Evolutionary conservation across 2,888 invertebrate genomes (phyloP).

Genomic region (Dicyrtomina minuta): DNA sequence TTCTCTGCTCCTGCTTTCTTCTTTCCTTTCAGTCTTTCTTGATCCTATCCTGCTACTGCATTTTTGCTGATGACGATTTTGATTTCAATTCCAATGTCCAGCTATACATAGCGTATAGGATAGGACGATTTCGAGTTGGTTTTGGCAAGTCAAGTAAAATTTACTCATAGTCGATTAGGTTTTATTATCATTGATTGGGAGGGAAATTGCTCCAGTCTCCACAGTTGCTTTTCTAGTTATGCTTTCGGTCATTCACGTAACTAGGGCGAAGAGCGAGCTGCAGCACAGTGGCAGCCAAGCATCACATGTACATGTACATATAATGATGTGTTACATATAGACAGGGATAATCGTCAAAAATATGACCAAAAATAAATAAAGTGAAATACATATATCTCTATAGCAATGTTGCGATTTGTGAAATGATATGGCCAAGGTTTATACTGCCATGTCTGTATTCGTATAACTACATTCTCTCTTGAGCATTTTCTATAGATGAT

Average conservation of each 20-base stretch:
- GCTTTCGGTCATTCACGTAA: too few species aligned
- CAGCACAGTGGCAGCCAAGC: neutral
- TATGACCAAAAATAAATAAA: neutral
- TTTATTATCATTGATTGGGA: constrained; percentile 13
- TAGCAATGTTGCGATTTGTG: too few species aligned
- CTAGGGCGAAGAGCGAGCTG: too few species aligned
- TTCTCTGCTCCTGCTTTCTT: neutral
- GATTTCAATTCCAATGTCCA: too few species aligned
- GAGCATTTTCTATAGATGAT: too few species aligned
- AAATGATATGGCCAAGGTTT: too few species aligned
- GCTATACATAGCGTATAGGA: too few species aligned
- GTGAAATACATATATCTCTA: neutral
- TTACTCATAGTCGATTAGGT: constrained; percentile 20
- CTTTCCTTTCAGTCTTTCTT: neutral
- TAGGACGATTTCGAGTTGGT: too few species aligned
- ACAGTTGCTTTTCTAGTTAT: too few species aligned
- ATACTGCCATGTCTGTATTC: too few species aligned
- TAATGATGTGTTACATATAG: neutral
- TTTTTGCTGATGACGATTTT: too few species aligned
- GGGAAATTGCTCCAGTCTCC: neutral
- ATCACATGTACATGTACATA: neutral
- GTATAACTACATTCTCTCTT: too few species aligned
- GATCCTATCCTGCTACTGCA: neutral
- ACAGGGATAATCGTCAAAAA: neutral
- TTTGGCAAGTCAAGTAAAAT: constrained; percentile 3